Percentiles rank a stretch among this genome's conserved stretches.
These are phyloP conservation scores for Cephus pygmeus DNA, from an alignment of 2,888 invertebrate genomes.

Conservation along the genomic window DNA sequence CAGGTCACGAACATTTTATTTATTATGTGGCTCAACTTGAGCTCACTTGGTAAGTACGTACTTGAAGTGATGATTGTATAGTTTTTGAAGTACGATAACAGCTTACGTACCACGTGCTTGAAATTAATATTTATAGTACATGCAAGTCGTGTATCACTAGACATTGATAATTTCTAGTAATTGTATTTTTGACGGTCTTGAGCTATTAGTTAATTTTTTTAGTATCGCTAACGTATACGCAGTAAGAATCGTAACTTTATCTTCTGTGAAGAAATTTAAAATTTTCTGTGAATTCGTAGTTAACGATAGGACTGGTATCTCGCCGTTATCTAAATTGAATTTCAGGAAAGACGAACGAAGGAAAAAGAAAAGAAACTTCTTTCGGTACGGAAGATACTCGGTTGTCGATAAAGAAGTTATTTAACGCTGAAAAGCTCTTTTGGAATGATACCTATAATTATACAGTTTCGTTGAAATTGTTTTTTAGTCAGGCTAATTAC, in stretches of 20 bases:
- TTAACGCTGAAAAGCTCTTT: no score
- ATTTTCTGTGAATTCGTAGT: no score
- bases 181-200: background rate
- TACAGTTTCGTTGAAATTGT: no score
- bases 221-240: background rate
- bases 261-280: background rate
- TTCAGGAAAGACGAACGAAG: background rate
- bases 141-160: slow-evolving; percentile 17
- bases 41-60: background rate
- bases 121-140: slow-evolving; percentile 37
- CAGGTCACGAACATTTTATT: background rate
- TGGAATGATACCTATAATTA: no score
- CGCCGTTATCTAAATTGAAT: background rate
- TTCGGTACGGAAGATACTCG: background rate
- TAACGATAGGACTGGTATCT: no score
- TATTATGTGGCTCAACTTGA: background rate
- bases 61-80: background rate
- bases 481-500: no score
- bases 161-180: background rate
- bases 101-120: slow-evolving; percentile 15
- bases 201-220: no score
- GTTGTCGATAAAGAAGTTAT: no score
- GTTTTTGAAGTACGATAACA: background rate
- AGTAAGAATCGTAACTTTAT: background rate
- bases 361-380: background rate